Evolutionary conservation across 2,888 invertebrate species (phyloP), one percentile per base, ranked within the genome.

Genomic region (Teinopalpus imperialis): DNA sequence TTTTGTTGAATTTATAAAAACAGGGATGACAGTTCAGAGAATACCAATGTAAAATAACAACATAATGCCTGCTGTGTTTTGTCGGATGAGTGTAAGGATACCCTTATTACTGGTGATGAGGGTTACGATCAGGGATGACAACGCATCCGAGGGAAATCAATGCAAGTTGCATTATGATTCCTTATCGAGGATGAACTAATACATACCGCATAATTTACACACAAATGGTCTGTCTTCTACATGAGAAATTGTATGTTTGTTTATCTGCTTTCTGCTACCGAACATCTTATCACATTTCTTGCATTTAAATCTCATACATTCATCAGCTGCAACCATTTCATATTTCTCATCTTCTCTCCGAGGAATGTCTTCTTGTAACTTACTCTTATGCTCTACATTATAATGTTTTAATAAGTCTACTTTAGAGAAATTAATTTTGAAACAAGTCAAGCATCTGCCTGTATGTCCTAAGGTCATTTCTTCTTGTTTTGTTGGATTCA

Each of bases 131-230:
- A n/a, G n/a, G n/a, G n/a, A n/a, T n/a, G n/a, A n/a, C n/a, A n/a
- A n/a, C n/a, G n/a, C n/a, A n/a, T n/a, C n/a, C n/a, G n/a, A n/a
- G n/a, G n/a, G n/a, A n/a, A n/a, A n/a, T n/a, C n/a, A n/a, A n/a
- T n/a, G n/a, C n/a, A n/a, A n/a, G n/a, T n/a, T n/a, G n/a, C n/a
- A n/a, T n/a, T n/a, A n/a, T n/a, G n/a, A n/a, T n/a, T n/a, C n/a
- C n/a, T n/a, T n/a, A n/a, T n/a, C n/a, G n/a, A n/a, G n/a, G n/a
- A n/a, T n/a, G n/a, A n/a, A n/a, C n/a, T n/a, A n/a, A n/a, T n/a
- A n/a, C n/a, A 69, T 56, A 86, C 86, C 82, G 59, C 86, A 87
- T n/a, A 82, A 51, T 55, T 80, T 86, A 55, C 87, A 87, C 18
- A 71, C 46, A 53, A 71, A 81, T 0, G 80, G 79, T 23, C 80